Base-by-base conservation (phyloP, 2,888 invertebrate species). In the Trichacis sp. region DNA sequence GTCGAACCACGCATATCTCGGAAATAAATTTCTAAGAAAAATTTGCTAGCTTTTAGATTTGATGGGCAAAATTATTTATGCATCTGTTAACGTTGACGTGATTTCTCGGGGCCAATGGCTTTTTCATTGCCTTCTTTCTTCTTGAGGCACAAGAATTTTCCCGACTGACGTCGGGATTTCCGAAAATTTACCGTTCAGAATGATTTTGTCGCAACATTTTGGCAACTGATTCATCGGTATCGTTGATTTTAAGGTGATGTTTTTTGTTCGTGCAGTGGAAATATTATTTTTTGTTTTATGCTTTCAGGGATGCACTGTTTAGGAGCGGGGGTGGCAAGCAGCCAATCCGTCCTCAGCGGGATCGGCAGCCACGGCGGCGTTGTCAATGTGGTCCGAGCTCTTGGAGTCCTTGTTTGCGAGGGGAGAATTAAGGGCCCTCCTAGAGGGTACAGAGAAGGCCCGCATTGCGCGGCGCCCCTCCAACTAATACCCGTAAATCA, bases 401-500 rank as follows among this genome's bases (percentile, higher is more conserved):
- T 84, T 69, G 83, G 84, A 77, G 82, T 84, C 74, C 78, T 84
- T 64, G 84, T 84, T 4, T 82, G 82, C 75, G 84, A 84, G 70
- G 84, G 84, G 63, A 79, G 84, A 64, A 81, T 84, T 51, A 83
- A 83, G 77, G 85, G 80, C 59, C 86, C 76, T 71, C 82, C 77
- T 69, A 83, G 89, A 72, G 90, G 90, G 33, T 89, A 90, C 81
- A 87, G 87, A 72, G 91, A 91, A 84, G 91, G 92, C 33, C 91
- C 91, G 20, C 92, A 92, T 79, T 90, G 91, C 77, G 86, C 85
- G 68, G 76, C 82, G 15, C 78, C 84, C 57, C 71, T 85, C 67
- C 84, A 86, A 73, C 66, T 80, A 54, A 75, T 80, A 24, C 78
- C 82, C 20, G 84, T 81, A 62, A 84, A 85, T 71, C 88, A 88